phyloP scores from a whole-genome alignment of 2,888 invertebrate species.

The Acronicta leporina region DNA sequence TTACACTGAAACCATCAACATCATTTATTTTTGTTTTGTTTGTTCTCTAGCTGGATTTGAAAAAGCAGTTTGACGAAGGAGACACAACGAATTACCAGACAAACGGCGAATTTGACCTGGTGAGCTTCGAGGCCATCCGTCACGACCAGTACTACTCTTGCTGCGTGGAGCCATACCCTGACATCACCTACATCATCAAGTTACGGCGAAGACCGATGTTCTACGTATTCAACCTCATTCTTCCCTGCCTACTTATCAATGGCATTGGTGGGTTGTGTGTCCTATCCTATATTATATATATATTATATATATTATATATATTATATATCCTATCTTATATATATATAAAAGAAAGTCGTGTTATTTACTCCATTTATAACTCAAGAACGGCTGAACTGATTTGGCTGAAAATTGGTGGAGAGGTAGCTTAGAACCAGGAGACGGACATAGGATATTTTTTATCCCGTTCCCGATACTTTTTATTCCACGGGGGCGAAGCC shows the following conservation, averaged over 20 bases:
- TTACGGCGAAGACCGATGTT: constrained; percentile 94
- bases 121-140: constrained; percentile 92
- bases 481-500: too few relatives aligned
- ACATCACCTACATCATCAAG: constrained; percentile 94
- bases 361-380: too few relatives aligned
- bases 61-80: constrained; percentile 93
- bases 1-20: too few relatives aligned
- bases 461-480: too few relatives aligned
- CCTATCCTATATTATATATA: too few relatives aligned
- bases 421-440: too few relatives aligned
- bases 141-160: constrained; percentile 94
- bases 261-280: constrained; percentile 91
- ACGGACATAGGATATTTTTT: too few relatives aligned
- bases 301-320: too few relatives aligned
- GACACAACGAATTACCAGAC: constrained; percentile 96
- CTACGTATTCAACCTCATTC: constrained; percentile 95
- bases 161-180: constrained; percentile 95
- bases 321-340: too few relatives aligned
- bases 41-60: constrained; percentile 90
- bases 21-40: constrained; percentile 1
- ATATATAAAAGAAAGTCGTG: too few relatives aligned
- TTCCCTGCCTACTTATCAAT: constrained; percentile 95
- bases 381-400: too few relatives aligned
- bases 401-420: too few relatives aligned
- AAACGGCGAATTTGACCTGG: constrained; percentile 96